These are phyloP conservation scores for Unio pictorum DNA, from an alignment of 2,888 invertebrate species.

Conservation along the genomic window DNA sequence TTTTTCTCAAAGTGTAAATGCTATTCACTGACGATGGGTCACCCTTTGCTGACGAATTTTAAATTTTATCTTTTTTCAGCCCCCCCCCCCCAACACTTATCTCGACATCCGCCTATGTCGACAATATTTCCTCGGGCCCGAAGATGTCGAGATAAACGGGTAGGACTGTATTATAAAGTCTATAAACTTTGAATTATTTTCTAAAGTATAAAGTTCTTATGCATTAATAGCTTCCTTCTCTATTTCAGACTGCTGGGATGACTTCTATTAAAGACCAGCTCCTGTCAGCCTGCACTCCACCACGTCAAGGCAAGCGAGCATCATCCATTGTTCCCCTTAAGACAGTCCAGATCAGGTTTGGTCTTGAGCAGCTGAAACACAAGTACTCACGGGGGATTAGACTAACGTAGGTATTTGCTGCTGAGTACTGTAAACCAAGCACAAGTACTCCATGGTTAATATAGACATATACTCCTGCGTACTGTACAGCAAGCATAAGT, in stretches of 20 bases:
- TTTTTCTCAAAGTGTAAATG: too few relatives aligned
- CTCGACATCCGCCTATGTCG: too few relatives aligned
- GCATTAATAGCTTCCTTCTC: neutral
- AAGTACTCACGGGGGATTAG: slow-evolving; percentile 19
- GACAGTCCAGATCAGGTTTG: slow-evolving; percentile 30
- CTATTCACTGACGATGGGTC: too few relatives aligned
- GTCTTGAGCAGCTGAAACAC: slow-evolving; percentile 21
- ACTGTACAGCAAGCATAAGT: neutral
- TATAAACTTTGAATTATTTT: too few relatives aligned
- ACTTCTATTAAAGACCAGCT: slow-evolving; percentile 40
- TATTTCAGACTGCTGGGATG: slow-evolving; percentile 15
- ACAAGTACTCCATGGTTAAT: slow-evolving; percentile 9
- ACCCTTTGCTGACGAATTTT: too few relatives aligned
- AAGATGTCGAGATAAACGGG: too few relatives aligned
- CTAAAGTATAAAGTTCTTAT: neutral
- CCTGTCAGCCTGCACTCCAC: slow-evolving; percentile 12
- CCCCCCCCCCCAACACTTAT: too few relatives aligned
- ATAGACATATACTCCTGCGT: neutral
- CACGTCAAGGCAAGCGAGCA: neutral
- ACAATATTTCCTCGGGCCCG: too few relatives aligned
- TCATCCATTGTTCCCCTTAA: slow-evolving; percentile 6
- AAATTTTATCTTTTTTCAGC: too few relatives aligned
- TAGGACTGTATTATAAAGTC: too few relatives aligned
- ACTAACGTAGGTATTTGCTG: slow-evolving; percentile 20
- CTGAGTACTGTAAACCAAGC: neutral